Evolutionary conservation across 2,113 vertebrate species (phyloP), one percentile per base, ranked within the genome.

Genomic region (Notothenia rossii): DNA sequence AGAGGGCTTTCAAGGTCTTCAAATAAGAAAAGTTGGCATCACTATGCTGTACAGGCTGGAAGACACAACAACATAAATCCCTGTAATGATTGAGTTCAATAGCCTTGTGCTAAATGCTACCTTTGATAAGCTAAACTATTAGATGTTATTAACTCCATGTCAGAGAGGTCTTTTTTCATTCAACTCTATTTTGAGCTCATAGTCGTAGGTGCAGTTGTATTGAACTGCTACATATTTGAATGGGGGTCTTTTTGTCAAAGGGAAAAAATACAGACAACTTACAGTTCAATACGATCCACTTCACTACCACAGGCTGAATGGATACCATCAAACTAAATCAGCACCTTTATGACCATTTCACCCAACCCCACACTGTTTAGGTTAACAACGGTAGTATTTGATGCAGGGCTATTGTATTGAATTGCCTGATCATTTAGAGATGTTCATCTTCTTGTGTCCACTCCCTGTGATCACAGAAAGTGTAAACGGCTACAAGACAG

Each of bases 71-170:
- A 68, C 40, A 58, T 15, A 4, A 80, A 56, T 49, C 22, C 29
- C 51, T 65, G 15, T 56, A n/a, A 70, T 14, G 50, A 8, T 63
- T 36, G 22, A 75, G 29, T 70, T 53, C 55, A 79, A 65, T 48
- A 58, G 14, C 5, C n/a, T 43, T 60, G 25, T 72, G 13, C 59
- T 69, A 15, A 60, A 70, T 36, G 43, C 15, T 40, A 45, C 4
- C 11, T 64, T 49, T 73, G 48, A 11, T 22, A 77, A 65, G 25
- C 40, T 55, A 7, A 72, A 68, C 45, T 7, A 6, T 11, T 61
- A 9, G 7, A 20, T 14, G 17, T 29, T 40, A 46, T 45, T 3
- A 58, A 50, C 22, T 67, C 3, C 0, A 1, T 25, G 11, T 22
- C 15, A 63, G 2, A 61, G 7, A 70, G 18, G 33, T 1, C 0